These are phyloP conservation scores for Operophtera brumata DNA, from an alignment of 2,888 invertebrate genomes.

Conservation along the genomic window DNA sequence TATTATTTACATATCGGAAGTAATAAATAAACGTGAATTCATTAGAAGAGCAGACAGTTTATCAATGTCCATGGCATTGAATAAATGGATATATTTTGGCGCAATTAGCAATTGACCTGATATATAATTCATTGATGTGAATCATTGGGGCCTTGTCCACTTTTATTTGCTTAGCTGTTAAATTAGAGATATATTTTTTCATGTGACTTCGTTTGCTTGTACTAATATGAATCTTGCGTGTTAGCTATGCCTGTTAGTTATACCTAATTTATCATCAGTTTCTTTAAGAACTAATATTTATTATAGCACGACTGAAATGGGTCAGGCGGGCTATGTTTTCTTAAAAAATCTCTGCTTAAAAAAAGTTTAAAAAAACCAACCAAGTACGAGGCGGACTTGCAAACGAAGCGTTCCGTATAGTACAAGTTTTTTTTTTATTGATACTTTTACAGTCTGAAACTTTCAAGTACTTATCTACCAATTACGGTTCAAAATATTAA, in stretches of 20 bases:
- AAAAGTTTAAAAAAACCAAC: too few species aligned
- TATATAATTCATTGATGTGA: slow-evolving; percentile 27
- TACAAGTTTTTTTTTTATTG: too few species aligned
- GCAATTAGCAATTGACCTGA: slow-evolving; percentile 16
- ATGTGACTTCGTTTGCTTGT: background rate
- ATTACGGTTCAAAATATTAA: too few species aligned
- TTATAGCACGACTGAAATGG: too few species aligned
- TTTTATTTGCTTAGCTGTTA: slow-evolving; percentile 21
- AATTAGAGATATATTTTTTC: background rate
- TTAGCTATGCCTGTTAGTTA: background rate
- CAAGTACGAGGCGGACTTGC: too few species aligned
- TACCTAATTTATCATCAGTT: too few species aligned
- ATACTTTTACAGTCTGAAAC: too few species aligned
- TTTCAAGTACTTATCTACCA: too few species aligned
- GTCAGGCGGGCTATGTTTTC: too few species aligned
- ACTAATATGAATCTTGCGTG: background rate
- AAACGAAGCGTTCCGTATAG: too few species aligned
- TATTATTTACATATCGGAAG: slow-evolving; percentile 16
- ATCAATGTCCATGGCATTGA: slow-evolving; percentile 26
- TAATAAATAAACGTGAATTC: slow-evolving; percentile 8
- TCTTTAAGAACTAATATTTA: too few species aligned
- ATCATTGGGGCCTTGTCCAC: slow-evolving; percentile 28
- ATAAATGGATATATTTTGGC: slow-evolving; percentile 14
- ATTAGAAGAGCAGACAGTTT: slow-evolving; percentile 14
- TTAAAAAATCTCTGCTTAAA: too few species aligned